Base-by-base conservation (phyloP, 2,113 vertebrate species). In the Plotosus lineatus region DNA sequence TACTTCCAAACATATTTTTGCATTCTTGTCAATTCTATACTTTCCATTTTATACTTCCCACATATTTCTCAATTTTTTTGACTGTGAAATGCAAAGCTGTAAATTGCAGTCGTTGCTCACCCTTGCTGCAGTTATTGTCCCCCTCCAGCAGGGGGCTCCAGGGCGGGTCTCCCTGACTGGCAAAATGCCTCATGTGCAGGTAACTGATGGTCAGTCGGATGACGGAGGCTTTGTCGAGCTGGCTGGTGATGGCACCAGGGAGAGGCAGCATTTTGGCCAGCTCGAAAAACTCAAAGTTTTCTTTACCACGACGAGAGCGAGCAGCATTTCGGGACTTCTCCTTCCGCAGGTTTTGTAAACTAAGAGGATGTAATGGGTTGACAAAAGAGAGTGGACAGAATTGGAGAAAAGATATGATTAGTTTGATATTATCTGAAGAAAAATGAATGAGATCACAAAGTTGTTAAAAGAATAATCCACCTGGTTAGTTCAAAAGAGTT, bases 201-300 rank as follows among this genome's bases (percentile, higher is more conserved):
- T 96, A 97, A 88, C 95, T 95, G 92, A 97, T 96, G 88, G 95
- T 96, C 77, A 97, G 94, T 40, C 96, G 93, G 86, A 97, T 96
- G 88, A 96, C 94, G 0, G 96, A 96, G 66, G 96, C 96, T 86
- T 97, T 97, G 92, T 97, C 96, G 90, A 97, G 92, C 89, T 96
- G 96, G 90, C 96, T 96, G 51, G 95, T 95, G 90, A 97, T 97
- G 88, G 96, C 95, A 0, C 96, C 95, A 0, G 96, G 96, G 76
- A 97, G 88, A 1, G 96, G 96, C 78, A 97, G 87, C 92, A 96
- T 94, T 90, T 96, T 96, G 65, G 95, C 95, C 91, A 97, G 88
- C 88, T 97, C 96, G 9, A 96, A 96, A 89, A 97, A 97, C 92
- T 97, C 95, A 12, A 96, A 96, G 86, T 97, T 97, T 86, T 97